Base-by-base conservation (phyloP, 2,888 invertebrate species). In the Aelia acuminata region DNA sequence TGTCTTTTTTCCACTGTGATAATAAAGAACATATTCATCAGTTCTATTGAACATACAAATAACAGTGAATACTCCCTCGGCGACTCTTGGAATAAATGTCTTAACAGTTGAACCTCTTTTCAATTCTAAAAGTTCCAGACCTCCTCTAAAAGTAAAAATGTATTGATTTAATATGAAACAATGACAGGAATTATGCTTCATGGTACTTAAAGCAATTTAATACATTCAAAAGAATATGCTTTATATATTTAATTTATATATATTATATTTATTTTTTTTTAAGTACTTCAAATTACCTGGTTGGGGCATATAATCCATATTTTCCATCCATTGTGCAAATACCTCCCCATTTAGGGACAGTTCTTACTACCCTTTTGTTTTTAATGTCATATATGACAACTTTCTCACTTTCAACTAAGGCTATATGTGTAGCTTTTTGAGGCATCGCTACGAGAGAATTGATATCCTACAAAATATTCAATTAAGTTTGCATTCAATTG, bases 61-160 rank as follows among this genome's bases (percentile, higher is more conserved):
- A 35, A 99, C 98, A 3, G 97, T 98, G 92, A 99, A 99, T 0
- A 99, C 99, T 0, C 99, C 99, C 92, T 99, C 99, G 0, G 99
- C 98, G 0, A 99, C 96, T 92, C 97, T 95, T 11, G 97, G 97
- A 90, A 99, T 98, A 90, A 98, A 96, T 0, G 97, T 98, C 92
- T 96, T 96, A 0, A 97, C 95, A 0, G 96, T 96, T 85, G 96
- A 95, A 0, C 99, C 98, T 91, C 97, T 96, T 91, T 97, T 97
- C 90, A 99, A 93, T 92, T 99, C 99, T 20, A 97, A 94, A 50
- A 99, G 94, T 91, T 99, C 98, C 2, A 99, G 93, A 0, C 99
- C 99, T 0, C 99, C 99, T 87, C 98, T 95, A 84, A 63, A 88
- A 86, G 10, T 39, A 22, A 1, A 26, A 15, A 57, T 57, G 4